Evolutionary conservation across 2,797 vertebrate species (phyloP), one percentile per base, ranked within the genome.

Genomic region (Cyprinella venusta): DNA sequence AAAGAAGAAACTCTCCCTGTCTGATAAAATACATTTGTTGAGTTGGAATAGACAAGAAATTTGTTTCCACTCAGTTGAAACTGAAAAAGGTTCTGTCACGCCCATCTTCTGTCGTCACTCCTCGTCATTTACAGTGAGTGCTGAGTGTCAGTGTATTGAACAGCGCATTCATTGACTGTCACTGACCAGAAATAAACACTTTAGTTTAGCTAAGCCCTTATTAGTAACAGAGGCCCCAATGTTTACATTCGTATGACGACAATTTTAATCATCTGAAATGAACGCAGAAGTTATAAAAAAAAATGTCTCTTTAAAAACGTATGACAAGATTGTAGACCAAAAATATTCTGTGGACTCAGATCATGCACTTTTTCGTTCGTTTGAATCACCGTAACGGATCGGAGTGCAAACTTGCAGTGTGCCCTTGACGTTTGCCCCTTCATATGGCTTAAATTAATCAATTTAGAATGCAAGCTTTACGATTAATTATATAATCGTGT

Each of bases 401-500:
- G 0, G 26, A n/a, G 21, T 7, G 19, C 38, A 56, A 38, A 56
- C 72, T 40, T 24, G 12, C 13, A 19, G 86, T 91, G 90, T 92
- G 92, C 91, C 91, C 80, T 77, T 68, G 65, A 71, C 69, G 59
- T 70, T 71, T 82, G 76, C 48, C 59, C 63, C 59, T 74, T 74
- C 45, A 64, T 36, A 69, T 59, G 24, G 48, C 48, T 76, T 67
- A 76, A 33, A 8, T 71, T 30, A 72, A 80, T 71, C 36, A 52
- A 21, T 48, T 76, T 56, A 52, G 21, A 63, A 68, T 42, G 56
- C 33, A 56, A 33, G 38, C 10, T n/a, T 36, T 16, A 26, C 2
- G n/a, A 42, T 4, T 67, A 36, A 4, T 6, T 18, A 33, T 6
- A 33, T 6, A 33, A 7, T 38, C 33, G 24, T 64, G 18, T 33